phyloP scores from a whole-genome alignment of 2,797 vertebrate species.

The Acrossocheilus fasciatus region DNA sequence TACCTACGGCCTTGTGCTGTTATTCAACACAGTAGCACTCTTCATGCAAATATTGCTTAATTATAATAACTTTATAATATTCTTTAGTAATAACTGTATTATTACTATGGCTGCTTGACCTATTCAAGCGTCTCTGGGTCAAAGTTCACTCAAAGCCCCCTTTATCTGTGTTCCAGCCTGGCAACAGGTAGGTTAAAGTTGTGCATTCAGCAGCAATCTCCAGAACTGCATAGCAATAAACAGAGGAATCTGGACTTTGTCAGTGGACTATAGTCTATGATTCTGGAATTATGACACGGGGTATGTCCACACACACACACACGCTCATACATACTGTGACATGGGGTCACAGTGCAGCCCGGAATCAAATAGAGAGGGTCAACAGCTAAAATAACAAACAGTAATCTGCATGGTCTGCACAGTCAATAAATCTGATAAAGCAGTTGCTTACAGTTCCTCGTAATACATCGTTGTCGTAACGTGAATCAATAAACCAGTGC shows the following conservation, averaged over 20 bases:
- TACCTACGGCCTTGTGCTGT: not conserved
- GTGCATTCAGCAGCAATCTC: slow-evolving; percentile 45
- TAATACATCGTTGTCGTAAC: not conserved
- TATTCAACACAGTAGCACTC: not conserved
- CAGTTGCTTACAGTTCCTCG: not conserved
- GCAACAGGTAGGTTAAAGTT: slow-evolving; percentile 47
- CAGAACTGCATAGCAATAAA: slow-evolving; percentile 48
- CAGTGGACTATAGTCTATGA: slow-evolving; percentile 9
- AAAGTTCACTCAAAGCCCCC: slow-evolving; percentile 38
- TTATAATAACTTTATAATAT: not conserved
- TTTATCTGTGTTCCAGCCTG: slow-evolving; percentile 28
- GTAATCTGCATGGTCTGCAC: not conserved
- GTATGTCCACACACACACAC: slow-evolving; percentile 48
- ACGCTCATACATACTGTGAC: not conserved
- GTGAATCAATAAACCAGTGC: not conserved
- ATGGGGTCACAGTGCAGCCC: slow-evolving; percentile 10
- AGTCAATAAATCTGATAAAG: slow-evolving; percentile 23
- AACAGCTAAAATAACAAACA: slow-evolving; percentile 60
- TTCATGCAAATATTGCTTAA: not conserved
- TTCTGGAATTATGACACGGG: slow-evolving; percentile 37
- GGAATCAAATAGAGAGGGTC: slow-evolving; percentile 35
- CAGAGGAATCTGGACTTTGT: slow-evolving; percentile 50
- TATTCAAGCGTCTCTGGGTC: not conserved
- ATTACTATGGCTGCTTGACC: not conserved
- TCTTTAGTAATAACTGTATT: not conserved